These are phyloP conservation scores for Calyptommatus sinebrachiatus DNA, from an alignment of 2,113 vertebrate species.

Conservation along the genomic window DNA sequence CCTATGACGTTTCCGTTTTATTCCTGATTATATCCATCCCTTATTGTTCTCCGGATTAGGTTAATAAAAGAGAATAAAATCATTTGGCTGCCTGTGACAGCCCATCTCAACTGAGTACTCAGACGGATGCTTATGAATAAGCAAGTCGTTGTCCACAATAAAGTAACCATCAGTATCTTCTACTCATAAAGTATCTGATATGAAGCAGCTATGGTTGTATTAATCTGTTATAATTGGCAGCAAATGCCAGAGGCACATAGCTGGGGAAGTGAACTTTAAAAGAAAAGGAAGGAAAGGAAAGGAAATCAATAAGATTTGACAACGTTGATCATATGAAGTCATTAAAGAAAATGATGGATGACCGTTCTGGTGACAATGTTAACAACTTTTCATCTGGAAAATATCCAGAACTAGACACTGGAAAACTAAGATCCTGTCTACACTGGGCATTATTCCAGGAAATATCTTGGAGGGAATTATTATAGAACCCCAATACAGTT, in stretches of 20 bases:
- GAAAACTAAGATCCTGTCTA: background rate
- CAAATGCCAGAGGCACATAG: background rate
- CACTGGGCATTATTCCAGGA: too few species aligned
- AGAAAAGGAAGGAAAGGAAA: background rate
- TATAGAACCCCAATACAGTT: too few species aligned
- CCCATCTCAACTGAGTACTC: background rate
- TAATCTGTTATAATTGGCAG: slow-evolving; percentile 1
- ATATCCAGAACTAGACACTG: too few species aligned
- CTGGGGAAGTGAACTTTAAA: background rate
- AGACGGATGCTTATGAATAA: background rate
- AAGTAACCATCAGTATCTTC: slow-evolving; percentile 21
- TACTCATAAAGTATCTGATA: slow-evolving; percentile 23
- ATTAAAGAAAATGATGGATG: background rate
- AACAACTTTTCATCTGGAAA: background rate
- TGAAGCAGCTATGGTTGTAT: background rate
- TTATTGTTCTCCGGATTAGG: background rate
- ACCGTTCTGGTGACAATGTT: fast-evolving
- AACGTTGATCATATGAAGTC: background rate
- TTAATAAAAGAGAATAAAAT: slow-evolving; percentile 34
- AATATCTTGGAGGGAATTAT: too few species aligned
- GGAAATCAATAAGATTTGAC: background rate
- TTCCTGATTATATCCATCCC: background rate
- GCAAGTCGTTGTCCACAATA: background rate
- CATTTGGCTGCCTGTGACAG: slow-evolving; percentile 20
- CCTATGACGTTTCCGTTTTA: background rate